Evolutionary conservation across 1,140 invertebrate genomes (phyloP).

Genomic region (Hermetia illucens): DNA sequence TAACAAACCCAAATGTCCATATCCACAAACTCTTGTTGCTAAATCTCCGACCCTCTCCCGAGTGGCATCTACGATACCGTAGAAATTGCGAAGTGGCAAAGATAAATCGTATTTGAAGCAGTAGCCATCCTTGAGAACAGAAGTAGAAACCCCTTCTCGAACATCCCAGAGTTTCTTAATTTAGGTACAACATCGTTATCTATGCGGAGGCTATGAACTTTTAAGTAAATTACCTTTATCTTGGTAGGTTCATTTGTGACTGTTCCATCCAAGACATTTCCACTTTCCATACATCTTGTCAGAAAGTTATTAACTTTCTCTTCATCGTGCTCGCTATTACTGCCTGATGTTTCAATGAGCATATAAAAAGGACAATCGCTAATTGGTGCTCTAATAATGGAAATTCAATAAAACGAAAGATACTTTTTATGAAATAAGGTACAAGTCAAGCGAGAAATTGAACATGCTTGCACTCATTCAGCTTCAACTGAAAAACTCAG

Average conservation of each 20-base stretch:
- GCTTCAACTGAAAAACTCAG: too few relatives aligned
- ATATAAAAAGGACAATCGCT: slow-evolving; percentile 71
- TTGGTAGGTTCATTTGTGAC: slow-evolving; percentile 63
- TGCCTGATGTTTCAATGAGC: slow-evolving; percentile 81
- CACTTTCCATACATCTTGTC: slow-evolving; percentile 50
- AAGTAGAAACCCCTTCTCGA: slow-evolving; percentile 74
- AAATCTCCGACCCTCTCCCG: slow-evolving; percentile 43
- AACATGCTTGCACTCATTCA: too few relatives aligned
- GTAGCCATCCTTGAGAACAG: slow-evolving; percentile 67
- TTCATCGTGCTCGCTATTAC: slow-evolving; percentile 64
- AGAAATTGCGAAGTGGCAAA: slow-evolving; percentile 70
- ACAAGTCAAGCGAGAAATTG: too few relatives aligned
- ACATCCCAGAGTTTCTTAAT: slow-evolving; percentile 72
- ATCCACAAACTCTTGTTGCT: slow-evolving; percentile 58
- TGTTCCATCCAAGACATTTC: slow-evolving; percentile 68
- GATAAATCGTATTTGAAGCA: slow-evolving; percentile 95
- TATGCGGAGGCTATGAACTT: slow-evolving; percentile 9
- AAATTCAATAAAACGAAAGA: slow-evolving; percentile 9
- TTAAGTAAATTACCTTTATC: too few relatives aligned
- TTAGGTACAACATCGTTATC: slow-evolving; percentile 26
- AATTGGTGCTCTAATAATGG: slow-evolving; percentile 38
- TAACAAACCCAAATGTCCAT: slow-evolving; percentile 76
- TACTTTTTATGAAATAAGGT: too few relatives aligned
- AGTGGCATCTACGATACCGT: slow-evolving; percentile 63
- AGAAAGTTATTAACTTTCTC: slow-evolving; percentile 76